phyloP scores from a whole-genome alignment of 2,888 invertebrate genomes.

The Tubiluchus corallicola region DNA sequence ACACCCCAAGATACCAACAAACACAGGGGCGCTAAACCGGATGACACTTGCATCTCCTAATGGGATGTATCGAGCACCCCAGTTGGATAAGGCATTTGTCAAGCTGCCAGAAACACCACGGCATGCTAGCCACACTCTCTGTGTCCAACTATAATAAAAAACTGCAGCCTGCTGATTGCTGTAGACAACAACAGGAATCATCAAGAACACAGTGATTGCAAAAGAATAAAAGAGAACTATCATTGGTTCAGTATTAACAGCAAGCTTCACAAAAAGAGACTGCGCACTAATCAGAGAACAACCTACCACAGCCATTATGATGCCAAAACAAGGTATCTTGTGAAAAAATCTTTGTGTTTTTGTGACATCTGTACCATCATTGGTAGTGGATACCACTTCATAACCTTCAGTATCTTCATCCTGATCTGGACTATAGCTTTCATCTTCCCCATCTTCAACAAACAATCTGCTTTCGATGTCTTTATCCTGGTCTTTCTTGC shows the following conservation, averaged over 20 bases:
- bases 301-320: conserved; percentile 62
- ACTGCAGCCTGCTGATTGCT: conserved; percentile 57
- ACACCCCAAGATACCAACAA: conserved; percentile 49
- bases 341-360: too few species aligned
- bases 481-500: too few species aligned
- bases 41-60: conserved; percentile 75
- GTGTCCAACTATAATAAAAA: conserved; percentile 49
- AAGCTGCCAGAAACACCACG: conserved; percentile 72
- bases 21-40: conserved; percentile 77
- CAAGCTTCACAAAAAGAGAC: conserved; percentile 73
- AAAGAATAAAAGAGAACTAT: conserved; percentile 72
- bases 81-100: too few species aligned
- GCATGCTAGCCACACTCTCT: conserved; percentile 51
- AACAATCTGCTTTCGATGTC: too few species aligned
- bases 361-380: too few species aligned
- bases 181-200: conserved; percentile 65
- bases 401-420: too few species aligned
- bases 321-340: conserved; percentile 58
- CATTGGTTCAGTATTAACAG: conserved; percentile 61
- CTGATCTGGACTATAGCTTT: too few species aligned
- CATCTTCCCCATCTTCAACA: too few species aligned
- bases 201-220: conserved; percentile 62
- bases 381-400: too few species aligned
- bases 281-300: conserved; percentile 75
- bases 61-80: too few species aligned